phyloP scores from a whole-genome alignment of 2,797 vertebrate genomes.

The Setipinna tenuifilis region DNA sequence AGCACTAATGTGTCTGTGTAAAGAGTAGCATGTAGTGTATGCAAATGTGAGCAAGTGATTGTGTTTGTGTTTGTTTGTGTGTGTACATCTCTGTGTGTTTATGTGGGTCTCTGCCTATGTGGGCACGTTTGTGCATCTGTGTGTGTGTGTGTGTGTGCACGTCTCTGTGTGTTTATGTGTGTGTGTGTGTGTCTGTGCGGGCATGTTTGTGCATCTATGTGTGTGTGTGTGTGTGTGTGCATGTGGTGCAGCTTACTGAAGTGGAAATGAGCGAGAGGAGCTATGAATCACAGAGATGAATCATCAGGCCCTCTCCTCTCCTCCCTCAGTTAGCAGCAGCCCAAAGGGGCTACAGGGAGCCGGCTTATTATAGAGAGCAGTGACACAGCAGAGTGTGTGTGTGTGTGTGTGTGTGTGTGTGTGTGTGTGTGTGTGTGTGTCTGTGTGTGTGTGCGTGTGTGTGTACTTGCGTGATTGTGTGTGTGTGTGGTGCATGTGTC shows the following conservation, averaged over 20 bases:
- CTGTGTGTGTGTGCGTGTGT: neutral
- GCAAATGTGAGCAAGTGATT: neutral
- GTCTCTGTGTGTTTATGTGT: neutral
- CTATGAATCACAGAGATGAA: conserved; percentile 18
- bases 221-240: neutral
- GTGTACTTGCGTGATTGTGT: neutral
- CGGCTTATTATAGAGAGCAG: neutral
- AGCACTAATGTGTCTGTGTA: neutral
- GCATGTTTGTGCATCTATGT: neutral
- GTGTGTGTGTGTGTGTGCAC: neutral
- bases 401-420: conserved; percentile 11
- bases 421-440: conserved; percentile 1
- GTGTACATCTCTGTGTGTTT: too few relatives aligned
- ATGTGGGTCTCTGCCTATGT: neutral
- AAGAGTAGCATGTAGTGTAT: neutral
- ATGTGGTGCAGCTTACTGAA: conserved; percentile 8
- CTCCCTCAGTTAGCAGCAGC: neutral
- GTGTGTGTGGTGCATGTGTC: neutral
- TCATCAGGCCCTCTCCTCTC: conserved; percentile 11
- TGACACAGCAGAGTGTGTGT: neutral
- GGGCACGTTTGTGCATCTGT: neutral
- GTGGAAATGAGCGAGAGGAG: neutral
- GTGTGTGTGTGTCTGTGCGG: neutral
- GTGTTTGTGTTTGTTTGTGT: too few relatives aligned
- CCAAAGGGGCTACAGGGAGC: neutral